phyloP scores from a whole-genome alignment of 2,797 vertebrate species.

The Sebastes baramenuke region DNA sequence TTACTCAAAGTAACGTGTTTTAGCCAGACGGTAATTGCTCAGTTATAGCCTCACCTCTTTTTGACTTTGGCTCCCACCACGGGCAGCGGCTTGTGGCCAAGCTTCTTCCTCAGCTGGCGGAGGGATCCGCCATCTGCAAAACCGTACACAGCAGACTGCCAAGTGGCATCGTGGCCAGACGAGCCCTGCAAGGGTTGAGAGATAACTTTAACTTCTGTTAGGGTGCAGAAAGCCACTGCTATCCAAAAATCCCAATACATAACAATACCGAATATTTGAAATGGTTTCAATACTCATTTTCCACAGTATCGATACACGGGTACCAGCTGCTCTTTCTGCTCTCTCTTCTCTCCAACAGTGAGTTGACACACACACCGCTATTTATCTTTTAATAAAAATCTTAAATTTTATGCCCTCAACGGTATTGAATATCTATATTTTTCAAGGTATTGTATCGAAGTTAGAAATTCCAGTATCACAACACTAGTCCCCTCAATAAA shows the following conservation, averaged over 20 bases:
- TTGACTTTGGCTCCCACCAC: conserved; percentile 84
- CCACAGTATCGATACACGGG: no score
- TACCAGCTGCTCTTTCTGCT: no score
- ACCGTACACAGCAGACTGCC: conserved; percentile 88
- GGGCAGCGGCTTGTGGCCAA: conserved; percentile 84
- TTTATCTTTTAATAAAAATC: no score
- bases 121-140: conserved; percentile 80
- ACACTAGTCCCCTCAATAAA: neutral
- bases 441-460: no score
- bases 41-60: conserved; percentile 78
- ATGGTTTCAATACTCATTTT: no score
- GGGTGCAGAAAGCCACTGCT: neutral
- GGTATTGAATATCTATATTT: no score
- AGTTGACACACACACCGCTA: no score
- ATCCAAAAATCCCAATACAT: no score
- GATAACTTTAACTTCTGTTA: neutral
- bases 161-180: conserved; percentile 86
- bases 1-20: conserved; percentile 10
- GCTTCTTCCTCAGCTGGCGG: conserved; percentile 80
- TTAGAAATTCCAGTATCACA: no score
- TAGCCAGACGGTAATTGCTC: conserved; percentile 36
- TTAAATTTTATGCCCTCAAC: no score
- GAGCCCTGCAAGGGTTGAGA: conserved; percentile 73
- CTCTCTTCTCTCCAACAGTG: no score
- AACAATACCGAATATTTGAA: no score